Conservation (phyloP, 1,140 invertebrate genomes). For the Notospermus geniculatus region DNA sequence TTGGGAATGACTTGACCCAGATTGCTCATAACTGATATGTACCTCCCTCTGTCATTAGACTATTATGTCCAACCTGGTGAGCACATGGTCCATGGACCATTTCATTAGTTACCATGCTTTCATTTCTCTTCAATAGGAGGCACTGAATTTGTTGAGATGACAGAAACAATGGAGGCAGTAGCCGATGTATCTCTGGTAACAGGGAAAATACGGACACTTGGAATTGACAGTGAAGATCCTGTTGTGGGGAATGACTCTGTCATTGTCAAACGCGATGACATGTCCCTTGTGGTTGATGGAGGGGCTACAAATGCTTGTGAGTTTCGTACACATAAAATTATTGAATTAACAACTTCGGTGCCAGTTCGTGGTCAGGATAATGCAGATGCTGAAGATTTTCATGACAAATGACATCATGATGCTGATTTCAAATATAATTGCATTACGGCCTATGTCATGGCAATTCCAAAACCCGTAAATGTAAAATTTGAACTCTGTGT, state of each 20-base stretch:
- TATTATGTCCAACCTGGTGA: no score
- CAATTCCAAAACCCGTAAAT: no score
- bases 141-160: conserved; percentile 25
- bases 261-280: conserved; percentile 27
- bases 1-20: no score
- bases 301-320: conserved; percentile 39
- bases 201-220: conserved; percentile 40
- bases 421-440: no score
- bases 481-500: not conserved
- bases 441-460: no score
- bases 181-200: conserved; percentile 52
- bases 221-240: conserved; percentile 22
- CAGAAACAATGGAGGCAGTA: conserved; percentile 23
- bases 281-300: conserved; percentile 28
- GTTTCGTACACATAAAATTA: conserved; percentile 10
- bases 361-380: not conserved
- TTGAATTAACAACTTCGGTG: not conserved
- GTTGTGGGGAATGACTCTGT: conserved; percentile 25
- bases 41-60: no score
- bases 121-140: conserved; percentile 30
- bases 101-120: no score
- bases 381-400: not conserved
- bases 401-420: no score
- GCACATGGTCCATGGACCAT: no score
- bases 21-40: no score